phyloP scores from a whole-genome alignment of 1,140 invertebrate species.

The Drosophila subpulchrella region DNA sequence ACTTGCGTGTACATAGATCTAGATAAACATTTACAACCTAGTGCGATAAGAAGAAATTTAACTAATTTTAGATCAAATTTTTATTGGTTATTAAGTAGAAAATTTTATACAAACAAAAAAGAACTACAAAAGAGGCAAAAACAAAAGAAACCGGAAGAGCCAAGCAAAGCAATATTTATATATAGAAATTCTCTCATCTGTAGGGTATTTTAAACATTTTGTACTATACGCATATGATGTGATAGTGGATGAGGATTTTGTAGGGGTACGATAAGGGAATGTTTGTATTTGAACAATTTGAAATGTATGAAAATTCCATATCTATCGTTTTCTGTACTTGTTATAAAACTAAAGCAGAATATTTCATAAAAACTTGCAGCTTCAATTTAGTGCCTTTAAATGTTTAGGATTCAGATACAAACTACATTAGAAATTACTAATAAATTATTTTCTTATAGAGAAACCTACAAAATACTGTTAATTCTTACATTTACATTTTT shows the following conservation, averaged over 20 bases:
- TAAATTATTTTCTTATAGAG: not conserved
- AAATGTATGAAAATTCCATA: too few species aligned
- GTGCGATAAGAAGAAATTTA: conserved; percentile 54
- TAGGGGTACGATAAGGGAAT: not conserved
- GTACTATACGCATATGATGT: conserved; percentile 55
- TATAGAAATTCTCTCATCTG: conserved; percentile 47
- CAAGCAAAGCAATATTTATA: conserved; percentile 67
- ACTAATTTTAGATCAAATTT: conserved; percentile 79
- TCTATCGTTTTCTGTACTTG: too few species aligned
- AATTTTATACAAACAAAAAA: conserved; percentile 58
- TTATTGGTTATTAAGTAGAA: conserved; percentile 79
- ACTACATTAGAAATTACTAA: not conserved
- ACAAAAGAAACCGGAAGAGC: conserved; percentile 42
- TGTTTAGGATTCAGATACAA: not conserved
- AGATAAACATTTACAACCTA: conserved; percentile 55
- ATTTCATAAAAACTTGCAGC: too few species aligned
- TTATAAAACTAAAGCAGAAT: not conserved
- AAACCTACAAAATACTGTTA: not conserved
- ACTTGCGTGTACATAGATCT: conserved; percentile 71
- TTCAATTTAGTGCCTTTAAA: not conserved
- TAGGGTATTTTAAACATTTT: conserved; percentile 45
- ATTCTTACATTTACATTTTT: too few species aligned
- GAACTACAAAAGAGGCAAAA: conserved; percentile 26
- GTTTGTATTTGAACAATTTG: too few species aligned
- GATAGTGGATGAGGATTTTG: conserved; percentile 16